These are phyloP conservation scores for Euphydryas editha DNA, from an alignment of 2,888 invertebrate genomes.

Conservation along the genomic window DNA sequence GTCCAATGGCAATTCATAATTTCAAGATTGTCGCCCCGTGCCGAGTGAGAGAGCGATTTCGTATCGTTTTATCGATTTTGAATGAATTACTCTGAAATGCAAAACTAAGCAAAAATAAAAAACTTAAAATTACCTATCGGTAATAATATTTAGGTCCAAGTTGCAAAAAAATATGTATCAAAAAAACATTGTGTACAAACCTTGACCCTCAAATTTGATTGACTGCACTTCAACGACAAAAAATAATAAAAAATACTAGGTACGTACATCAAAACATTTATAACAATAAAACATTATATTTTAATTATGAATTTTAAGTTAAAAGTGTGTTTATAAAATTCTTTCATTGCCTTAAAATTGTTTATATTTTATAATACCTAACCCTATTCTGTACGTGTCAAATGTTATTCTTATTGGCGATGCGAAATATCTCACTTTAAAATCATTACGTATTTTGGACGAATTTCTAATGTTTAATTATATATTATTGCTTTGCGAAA, in stretches of 20 bases:
- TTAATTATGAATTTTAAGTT: not conserved
- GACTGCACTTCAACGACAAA: slow-evolving; percentile 32
- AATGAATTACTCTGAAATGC: slow-evolving; percentile 47
- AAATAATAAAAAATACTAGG: slow-evolving; percentile 12
- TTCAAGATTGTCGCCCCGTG: slow-evolving; percentile 14
- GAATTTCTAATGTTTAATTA: slow-evolving; percentile 4
- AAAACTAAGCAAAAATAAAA: slow-evolving; percentile 42
- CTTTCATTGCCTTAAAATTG: not conserved
- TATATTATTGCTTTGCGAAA: no score
- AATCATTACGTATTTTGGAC: not conserved
- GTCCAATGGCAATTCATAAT: slow-evolving; percentile 15
- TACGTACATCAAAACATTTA: not conserved
- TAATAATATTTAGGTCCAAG: slow-evolving; percentile 33
- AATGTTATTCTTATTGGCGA: slow-evolving; percentile 18
- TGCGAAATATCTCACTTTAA: slow-evolving; percentile 11
- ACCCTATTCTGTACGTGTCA: slow-evolving; percentile 24
- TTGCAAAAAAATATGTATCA: slow-evolving; percentile 47
- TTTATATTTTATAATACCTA: slow-evolving; percentile 12
- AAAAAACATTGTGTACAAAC: slow-evolving; percentile 43
- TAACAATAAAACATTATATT: not conserved
- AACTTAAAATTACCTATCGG: slow-evolving; percentile 29
- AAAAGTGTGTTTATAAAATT: not conserved
- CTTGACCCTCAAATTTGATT: slow-evolving; percentile 48
- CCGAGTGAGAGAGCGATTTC: slow-evolving; percentile 46
- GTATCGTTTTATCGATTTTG: slow-evolving; percentile 61